Conservation (phyloP, 2,888 invertebrate genomes). For the Escarpia spicata region DNA sequence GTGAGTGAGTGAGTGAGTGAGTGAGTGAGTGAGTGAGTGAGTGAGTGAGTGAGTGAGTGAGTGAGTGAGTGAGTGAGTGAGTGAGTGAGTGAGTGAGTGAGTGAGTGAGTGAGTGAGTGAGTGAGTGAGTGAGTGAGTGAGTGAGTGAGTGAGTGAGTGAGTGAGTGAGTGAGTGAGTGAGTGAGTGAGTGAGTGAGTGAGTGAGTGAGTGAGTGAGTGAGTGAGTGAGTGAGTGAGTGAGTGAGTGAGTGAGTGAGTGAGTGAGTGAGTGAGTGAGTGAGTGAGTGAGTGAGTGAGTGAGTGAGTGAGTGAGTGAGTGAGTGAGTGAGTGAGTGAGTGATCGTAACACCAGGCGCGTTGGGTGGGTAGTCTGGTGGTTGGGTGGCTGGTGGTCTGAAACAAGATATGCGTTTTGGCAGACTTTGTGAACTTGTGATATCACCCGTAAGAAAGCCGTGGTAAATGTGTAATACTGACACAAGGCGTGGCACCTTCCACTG, state of each 20-base stretch:
- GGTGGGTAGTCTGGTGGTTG: neutral
- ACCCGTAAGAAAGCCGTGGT: neutral
- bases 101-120: constrained; percentile 13
- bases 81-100: constrained; percentile 17
- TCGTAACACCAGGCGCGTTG: neutral
- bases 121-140: constrained; percentile 24
- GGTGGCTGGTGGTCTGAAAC: too few relatives aligned
- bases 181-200: constrained; percentile 21
- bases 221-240: constrained; percentile 10
- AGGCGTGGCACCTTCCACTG: neutral
- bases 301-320: constrained; percentile 20
- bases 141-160: constrained; percentile 17
- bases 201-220: constrained; percentile 22
- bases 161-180: constrained; percentile 9
- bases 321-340: constrained; percentile 26
- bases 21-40: constrained; percentile 27
- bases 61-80: constrained; percentile 24
- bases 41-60: constrained; percentile 18
- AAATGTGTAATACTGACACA: neutral
- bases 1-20: constrained; percentile 26
- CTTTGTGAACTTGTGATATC: neutral
- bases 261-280: constrained; percentile 27
- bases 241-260: constrained; percentile 28
- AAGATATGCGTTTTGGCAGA: too few relatives aligned
- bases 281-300: constrained; percentile 24